Base-by-base conservation (phyloP, 1,140 invertebrate genomes). In the Dufourea novaeangliae region DNA sequence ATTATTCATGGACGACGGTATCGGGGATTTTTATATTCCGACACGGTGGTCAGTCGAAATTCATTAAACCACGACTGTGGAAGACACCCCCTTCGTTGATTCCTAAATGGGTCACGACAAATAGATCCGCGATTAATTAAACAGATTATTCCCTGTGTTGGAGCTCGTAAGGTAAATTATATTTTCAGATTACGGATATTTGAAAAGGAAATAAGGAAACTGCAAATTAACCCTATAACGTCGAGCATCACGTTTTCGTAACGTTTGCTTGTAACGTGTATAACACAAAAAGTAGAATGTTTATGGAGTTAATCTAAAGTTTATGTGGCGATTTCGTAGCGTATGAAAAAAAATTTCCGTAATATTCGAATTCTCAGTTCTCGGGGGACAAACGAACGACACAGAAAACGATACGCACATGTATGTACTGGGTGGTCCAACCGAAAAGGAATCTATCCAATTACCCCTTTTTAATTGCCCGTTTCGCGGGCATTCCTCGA, bases 391-490 rank as follows among this genome's bases (percentile, higher is more conserved):
- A 20, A 46, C 6, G 41, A 56, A 57, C 52, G 25, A 3, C 20
- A 34, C 57, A n/a, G 52, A 17, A 27, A n/a, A n/a, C n/a, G 17
- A 17, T 12, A 20, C 39, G 14, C 11, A 14, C 6, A 22, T 69
- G 3, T 17, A 32, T 69, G 1, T 1, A 2, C 20, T 22, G 44
- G 62, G 34, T 56, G 61, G 34, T 59, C 50, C 5, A 14, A 14
- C n/a, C n/a, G n/a, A 41, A 64, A 63, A 62, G 37, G 22, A 62
- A 62, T 44, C 39, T 41, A 37, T 52, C 54, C 61, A 67, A 84
- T 84, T 79, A 75, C n/a, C 63, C 46, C n/a, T n/a, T 70, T 67
- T 68, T 64, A 74, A 79, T 79, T 57, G 29, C 32, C 22, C 52
- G 39, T 32, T 59, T 74, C 63, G 25, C n/a, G 69, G 39, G 12